Evolutionary conservation across 1,140 invertebrate species (phyloP).

Genomic region (Drosophila persimilis): DNA sequence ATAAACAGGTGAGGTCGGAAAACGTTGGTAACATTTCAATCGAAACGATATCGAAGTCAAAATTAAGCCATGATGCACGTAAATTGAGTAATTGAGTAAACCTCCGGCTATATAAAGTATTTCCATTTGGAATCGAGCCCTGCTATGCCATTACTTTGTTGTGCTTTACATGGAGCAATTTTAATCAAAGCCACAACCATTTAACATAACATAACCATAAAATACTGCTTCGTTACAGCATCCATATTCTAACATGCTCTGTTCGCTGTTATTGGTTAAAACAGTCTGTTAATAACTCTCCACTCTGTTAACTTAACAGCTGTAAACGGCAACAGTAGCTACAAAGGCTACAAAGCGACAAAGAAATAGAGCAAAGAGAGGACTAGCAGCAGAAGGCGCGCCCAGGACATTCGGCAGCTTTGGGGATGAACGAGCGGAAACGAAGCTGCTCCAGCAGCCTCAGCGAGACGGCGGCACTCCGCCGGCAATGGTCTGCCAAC

Average conservation of each 20-base stretch:
- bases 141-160: too few relatives aligned
- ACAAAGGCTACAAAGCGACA: constrained; percentile 57
- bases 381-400: constrained; percentile 43
- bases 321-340: constrained; percentile 29
- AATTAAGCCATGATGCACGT: too few relatives aligned
- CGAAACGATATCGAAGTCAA: too few relatives aligned
- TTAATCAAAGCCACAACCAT: too few relatives aligned
- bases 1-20: too few relatives aligned
- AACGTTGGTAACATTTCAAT: too few relatives aligned
- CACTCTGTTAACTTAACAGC: constrained; percentile 31
- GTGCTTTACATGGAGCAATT: not conserved
- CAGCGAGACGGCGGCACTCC: constrained; percentile 2
- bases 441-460: constrained; percentile 30
- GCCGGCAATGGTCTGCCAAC: constrained; percentile 25
- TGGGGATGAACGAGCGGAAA: constrained; percentile 5
- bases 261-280: not conserved
- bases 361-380: constrained; percentile 4
- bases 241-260: too few relatives aligned
- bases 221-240: too few relatives aligned
- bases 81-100: too few relatives aligned
- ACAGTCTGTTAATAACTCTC: constrained; percentile 48
- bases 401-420: constrained; percentile 29
- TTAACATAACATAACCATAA: too few relatives aligned
- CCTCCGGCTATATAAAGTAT: too few relatives aligned
- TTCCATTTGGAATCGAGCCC: too few relatives aligned